Percentiles rank a stretch among this genome's conserved stretches.
Evolutionary conservation across 2,888 invertebrate species (phyloP).

Genomic region (Vandiemenella viatica): DNA sequence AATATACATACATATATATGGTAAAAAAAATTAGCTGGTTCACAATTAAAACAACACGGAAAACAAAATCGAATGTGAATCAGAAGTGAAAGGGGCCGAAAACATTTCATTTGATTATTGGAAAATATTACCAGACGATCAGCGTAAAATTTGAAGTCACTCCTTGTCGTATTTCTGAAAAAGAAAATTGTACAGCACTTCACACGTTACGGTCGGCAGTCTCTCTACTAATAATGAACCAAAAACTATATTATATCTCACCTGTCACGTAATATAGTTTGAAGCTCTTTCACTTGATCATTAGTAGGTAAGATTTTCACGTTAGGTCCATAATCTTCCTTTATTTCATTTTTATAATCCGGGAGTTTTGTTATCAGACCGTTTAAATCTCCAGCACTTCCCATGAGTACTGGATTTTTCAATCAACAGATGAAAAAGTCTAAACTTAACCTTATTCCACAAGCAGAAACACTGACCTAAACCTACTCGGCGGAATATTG

Average conservation of each 20-base stretch:
- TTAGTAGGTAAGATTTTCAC: constrained; percentile 56
- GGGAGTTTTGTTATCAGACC: constrained; percentile 1
- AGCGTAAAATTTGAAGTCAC: constrained; percentile 97
- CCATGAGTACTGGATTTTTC: too few species aligned
- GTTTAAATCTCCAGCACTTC: constrained; percentile 9
- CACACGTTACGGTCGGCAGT: too few species aligned
- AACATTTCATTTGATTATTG: neutral
- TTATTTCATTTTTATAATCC: constrained; percentile 27
- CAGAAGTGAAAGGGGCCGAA: too few species aligned
- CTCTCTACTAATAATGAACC: too few species aligned
- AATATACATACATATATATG: neutral
- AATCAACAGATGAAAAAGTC: too few species aligned
- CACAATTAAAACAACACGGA: too few species aligned
- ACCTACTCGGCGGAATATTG: too few species aligned
- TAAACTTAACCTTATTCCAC: too few species aligned
- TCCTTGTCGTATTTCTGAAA: constrained; percentile 73
- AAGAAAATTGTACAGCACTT: too few species aligned
- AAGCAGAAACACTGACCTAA: too few species aligned
- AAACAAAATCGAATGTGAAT: too few species aligned
- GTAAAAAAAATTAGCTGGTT: neutral
- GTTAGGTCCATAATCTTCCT: constrained; percentile 43
- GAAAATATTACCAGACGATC: constrained; percentile 50
- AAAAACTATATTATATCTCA: constrained; percentile 29
- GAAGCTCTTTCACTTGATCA: constrained; percentile 67
- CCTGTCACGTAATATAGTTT: constrained; percentile 79